These are phyloP conservation scores for Acrocephalus arundinaceus DNA, from an alignment of 2,113 vertebrate species.

Conservation along the genomic window DNA sequence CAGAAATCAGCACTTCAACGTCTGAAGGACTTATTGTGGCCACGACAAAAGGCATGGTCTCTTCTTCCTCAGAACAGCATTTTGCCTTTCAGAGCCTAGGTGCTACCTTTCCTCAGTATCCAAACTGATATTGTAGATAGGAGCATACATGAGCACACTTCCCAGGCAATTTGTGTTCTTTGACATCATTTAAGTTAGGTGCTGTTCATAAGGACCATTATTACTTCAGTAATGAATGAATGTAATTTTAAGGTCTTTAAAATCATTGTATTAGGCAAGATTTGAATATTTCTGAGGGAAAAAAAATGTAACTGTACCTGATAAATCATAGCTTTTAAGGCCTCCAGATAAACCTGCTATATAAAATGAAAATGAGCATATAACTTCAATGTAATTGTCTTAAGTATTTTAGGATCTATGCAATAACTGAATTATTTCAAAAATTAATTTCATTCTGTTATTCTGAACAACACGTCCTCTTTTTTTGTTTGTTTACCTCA, in stretches of 20 bases:
- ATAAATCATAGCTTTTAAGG: neutral
- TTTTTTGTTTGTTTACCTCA: neutral
- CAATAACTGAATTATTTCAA: neutral
- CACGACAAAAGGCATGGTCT: neutral
- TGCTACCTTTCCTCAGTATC: neutral
- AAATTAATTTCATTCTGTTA: neutral
- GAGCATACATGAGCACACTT: neutral
- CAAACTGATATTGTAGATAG: accelerated
- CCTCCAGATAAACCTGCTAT: neutral
- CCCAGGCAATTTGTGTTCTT: neutral
- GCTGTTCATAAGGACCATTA: neutral
- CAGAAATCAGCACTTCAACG: neutral
- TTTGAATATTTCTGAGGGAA: neutral
- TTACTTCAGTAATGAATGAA: neutral
- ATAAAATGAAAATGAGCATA: neutral
- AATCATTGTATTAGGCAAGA: neutral
- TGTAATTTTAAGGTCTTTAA: neutral
- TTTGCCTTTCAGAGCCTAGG: neutral
- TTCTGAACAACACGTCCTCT: neutral
- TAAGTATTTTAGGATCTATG: neutral
- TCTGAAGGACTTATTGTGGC: neutral
- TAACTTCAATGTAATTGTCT: neutral
- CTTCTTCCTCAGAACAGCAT: neutral
- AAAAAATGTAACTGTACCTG: neutral
- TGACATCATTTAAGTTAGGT: neutral